Percentiles rank a stretch among this genome's conserved stretches.
These are phyloP conservation scores for Netelia inedita DNA, from an alignment of 2,888 invertebrate genomes.

Conservation along the genomic window DNA sequence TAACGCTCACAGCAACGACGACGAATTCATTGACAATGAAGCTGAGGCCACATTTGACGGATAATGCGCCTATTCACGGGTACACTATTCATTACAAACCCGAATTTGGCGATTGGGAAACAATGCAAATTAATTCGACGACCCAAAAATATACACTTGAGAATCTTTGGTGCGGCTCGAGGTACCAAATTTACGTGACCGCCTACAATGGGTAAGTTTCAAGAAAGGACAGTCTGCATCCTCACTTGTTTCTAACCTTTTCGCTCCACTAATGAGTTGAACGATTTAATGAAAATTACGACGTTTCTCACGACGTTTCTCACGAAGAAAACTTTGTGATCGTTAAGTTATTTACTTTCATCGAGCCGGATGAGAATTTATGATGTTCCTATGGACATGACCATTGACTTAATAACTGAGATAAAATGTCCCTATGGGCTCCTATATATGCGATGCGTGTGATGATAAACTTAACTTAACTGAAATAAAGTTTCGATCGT, in stretches of 20 bases:
- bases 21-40: constrained; percentile 91
- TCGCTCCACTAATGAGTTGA: background rate
- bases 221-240: background rate
- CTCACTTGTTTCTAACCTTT: background rate
- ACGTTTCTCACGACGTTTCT: background rate
- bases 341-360: background rate
- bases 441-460: no score
- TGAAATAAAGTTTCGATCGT: no score
- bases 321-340: background rate
- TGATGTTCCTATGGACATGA: no score
- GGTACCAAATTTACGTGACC: constrained; percentile 96
- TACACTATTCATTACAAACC: constrained; percentile 97
- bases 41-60: constrained; percentile 90
- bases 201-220: constrained; percentile 93
- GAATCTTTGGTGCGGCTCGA: constrained; percentile 95
- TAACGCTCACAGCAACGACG: constrained; percentile 91
- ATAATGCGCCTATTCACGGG: constrained; percentile 95
- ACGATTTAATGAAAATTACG: background rate
- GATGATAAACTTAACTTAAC: no score
- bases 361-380: background rate
- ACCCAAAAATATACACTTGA: constrained; percentile 94
- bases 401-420: no score
- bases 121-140: constrained; percentile 91
- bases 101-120: constrained; percentile 98
- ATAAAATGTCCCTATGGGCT: no score